phyloP scores from a whole-genome alignment of 2,113 vertebrate species.

The Chiloscyllium plagiosum region DNA sequence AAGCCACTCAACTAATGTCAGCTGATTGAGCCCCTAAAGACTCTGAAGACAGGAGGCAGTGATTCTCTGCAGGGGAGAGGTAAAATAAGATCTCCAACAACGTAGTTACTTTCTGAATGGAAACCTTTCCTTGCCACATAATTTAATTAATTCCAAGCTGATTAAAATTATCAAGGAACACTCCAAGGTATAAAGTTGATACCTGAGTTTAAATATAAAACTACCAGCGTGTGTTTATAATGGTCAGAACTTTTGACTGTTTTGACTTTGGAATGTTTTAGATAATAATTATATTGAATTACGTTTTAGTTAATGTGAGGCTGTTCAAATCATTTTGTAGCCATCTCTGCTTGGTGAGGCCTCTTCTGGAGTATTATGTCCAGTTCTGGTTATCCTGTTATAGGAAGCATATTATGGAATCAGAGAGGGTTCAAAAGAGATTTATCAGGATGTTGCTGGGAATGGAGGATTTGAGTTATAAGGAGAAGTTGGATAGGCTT shows the following conservation, averaged over 20 bases:
- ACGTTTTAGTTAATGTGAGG: not conserved
- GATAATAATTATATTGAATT: not conserved
- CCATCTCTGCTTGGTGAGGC: not conserved
- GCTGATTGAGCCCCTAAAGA: not conserved
- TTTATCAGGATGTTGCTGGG: too few relatives aligned
- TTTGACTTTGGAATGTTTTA: not conserved
- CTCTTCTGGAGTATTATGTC: too few relatives aligned
- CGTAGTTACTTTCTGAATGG: not conserved
- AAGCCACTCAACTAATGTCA: conserved; percentile 23
- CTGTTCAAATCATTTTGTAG: not conserved
- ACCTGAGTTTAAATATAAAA: not conserved
- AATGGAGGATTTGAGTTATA: too few relatives aligned
- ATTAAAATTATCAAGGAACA: conserved; percentile 13
- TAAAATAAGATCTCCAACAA: conserved; percentile 9
- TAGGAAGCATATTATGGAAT: too few relatives aligned
- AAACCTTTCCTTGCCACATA: not conserved
- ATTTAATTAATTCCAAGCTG: conserved; percentile 25
- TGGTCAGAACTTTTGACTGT: not conserved
- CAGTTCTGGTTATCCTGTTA: too few relatives aligned
- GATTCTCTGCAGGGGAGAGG: conserved; percentile 2
- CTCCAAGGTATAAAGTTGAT: not conserved
- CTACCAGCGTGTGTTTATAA: not conserved
- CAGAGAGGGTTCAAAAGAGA: too few relatives aligned
- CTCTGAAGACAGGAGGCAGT: not conserved
- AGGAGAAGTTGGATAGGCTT: too few relatives aligned